Percentiles rank a stretch among this genome's conserved stretches.
Conservation (phyloP, 2,888 invertebrate genomes). For the Metalampra italica region DNA sequence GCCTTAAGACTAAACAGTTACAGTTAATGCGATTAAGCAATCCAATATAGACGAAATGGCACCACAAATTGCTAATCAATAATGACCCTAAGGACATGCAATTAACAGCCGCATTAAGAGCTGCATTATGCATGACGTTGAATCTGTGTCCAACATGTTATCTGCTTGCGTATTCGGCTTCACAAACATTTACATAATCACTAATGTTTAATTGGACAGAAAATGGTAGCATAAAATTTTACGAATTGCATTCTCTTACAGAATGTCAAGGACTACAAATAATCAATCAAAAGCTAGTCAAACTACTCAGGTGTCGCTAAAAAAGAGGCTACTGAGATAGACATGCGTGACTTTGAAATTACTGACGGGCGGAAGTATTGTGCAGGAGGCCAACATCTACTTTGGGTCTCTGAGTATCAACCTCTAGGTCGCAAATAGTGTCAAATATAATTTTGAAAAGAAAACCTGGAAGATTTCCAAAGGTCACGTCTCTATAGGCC, state of each 20-base stretch:
- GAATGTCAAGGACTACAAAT: background rate
- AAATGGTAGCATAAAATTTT: background rate
- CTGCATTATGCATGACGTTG: slow-evolving; percentile 63
- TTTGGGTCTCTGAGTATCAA: no score
- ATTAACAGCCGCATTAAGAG: slow-evolving; percentile 62
- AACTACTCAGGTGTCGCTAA: no score
- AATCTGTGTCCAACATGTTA: slow-evolving; percentile 51
- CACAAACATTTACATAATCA: slow-evolving; percentile 61
- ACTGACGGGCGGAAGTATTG: no score
- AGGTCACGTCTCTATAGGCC: no score
- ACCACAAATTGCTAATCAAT: slow-evolving; percentile 61
- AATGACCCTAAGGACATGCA: slow-evolving; percentile 54
- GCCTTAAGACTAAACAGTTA: slow-evolving; percentile 39
- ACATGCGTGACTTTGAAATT: no score
- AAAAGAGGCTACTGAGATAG: no score
- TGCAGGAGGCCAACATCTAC: no score
- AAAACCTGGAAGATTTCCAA: no score
- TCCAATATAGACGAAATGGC: slow-evolving; percentile 47
- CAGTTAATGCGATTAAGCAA: slow-evolving; percentile 47
- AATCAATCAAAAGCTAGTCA: no score
- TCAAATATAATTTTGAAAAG: no score
- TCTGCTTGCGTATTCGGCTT: slow-evolving; percentile 38
- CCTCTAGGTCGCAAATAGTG: no score
- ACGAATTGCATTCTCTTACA: background rate
- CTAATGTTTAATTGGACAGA: slow-evolving; percentile 34